Evolutionary conservation across 2,113 vertebrate species (phyloP), one percentile per base, ranked within the genome.

Genomic region (Pristiophorus japonicus): DNA sequence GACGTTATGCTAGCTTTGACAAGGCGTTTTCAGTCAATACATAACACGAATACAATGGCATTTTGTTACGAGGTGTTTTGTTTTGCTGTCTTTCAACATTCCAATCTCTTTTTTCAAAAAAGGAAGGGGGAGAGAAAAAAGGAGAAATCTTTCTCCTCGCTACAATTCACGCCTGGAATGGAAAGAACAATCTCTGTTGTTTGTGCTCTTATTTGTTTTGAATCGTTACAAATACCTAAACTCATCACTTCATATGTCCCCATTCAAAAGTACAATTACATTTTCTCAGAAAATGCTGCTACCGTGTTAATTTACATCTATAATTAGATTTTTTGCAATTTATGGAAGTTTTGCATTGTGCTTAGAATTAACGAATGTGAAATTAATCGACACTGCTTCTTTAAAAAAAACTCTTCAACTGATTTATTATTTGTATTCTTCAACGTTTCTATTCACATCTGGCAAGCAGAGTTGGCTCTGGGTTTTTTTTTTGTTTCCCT

Each of bases 31-130:
- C 97, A 65, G 95, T 95, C 95, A 62, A 84, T 97, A 97, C 97
- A 97, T 96, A 98, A 97, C 97, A 97, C 97, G 97, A 96, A 97
- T 96, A 99, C 98, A 99, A 99, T 98, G 97, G 96, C 97, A 98
- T 98, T 98, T 98, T 98, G 98, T 98, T 98, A 97, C 65, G 42
- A 70, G 96, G 97, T 96, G 96, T 97, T 97, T 98, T 98, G 98
- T 98, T 97, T 97, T 97, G 96, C 97, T 97, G 98, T 98, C 98
- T 97, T 97, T 96, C 97, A 98, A 97, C 98, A 98, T 98, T 99
- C 98, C 97, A 98, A 97, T 96, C 97, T 97, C 96, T 97, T 97
- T 97, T 97, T 96, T 22, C 34, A 97, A 97, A 97, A 98, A 97
- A 96, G 97, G 97, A 97, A 92, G 62, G 34, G 87, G 34, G 34